Conservation (phyloP, 2,888 invertebrate genomes). For the Drosophila gaucha region DNA sequence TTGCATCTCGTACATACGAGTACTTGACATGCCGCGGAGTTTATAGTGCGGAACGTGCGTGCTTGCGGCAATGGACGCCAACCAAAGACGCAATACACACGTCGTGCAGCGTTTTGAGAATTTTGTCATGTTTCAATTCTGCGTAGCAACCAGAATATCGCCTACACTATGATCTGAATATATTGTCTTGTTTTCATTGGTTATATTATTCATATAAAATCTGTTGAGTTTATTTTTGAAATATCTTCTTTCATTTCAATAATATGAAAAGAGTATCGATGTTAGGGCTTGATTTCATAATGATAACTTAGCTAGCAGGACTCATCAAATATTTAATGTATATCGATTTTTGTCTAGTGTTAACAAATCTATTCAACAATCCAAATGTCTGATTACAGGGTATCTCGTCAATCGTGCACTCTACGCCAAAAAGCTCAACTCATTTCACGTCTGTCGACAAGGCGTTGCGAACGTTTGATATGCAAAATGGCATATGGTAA, state of each 20-base stretch:
- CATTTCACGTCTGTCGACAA: background rate
- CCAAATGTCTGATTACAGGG: background rate
- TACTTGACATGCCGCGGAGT: slow-evolving; percentile 68
- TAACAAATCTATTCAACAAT: too few relatives aligned
- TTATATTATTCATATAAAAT: too few relatives aligned
- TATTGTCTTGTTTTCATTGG: too few relatives aligned
- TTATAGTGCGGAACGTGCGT: slow-evolving; percentile 73
- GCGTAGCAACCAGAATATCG: background rate
- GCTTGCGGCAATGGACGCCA: slow-evolving; percentile 30
- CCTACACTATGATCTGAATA: background rate
- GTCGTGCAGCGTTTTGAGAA: slow-evolving; percentile 8
- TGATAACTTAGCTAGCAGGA: too few relatives aligned
- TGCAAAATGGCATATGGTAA: slow-evolving; percentile 47
- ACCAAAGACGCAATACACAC: slow-evolving; percentile 23
- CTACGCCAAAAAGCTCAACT: background rate
- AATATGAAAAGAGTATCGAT: too few relatives aligned
- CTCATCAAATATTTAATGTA: too few relatives aligned
- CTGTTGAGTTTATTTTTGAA: too few relatives aligned
- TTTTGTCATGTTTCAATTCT: slow-evolving; percentile 8
- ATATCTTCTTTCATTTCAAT: too few relatives aligned
- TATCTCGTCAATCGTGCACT: background rate
- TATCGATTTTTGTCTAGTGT: too few relatives aligned
- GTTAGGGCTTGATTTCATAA: too few relatives aligned
- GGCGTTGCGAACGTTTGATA: slow-evolving; percentile 28
- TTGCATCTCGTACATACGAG: slow-evolving; percentile 25